Conservation (phyloP, 1,140 invertebrate species). For the Meloidogyne exigua region DNA sequence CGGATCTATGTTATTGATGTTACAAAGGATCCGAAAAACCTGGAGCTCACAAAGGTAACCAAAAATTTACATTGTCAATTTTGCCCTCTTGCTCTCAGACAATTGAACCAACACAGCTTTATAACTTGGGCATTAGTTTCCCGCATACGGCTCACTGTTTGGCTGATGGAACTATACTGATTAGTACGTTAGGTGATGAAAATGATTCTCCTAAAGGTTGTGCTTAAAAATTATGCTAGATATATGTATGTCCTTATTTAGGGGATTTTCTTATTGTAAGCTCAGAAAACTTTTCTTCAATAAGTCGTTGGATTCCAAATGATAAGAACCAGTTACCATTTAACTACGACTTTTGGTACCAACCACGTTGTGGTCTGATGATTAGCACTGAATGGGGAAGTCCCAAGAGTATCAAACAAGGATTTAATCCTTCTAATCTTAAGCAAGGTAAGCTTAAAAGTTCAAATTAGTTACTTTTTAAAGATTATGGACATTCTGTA, state of each 20-base stretch:
- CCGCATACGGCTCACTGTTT: constrained; percentile 92
- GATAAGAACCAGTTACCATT: constrained; percentile 58
- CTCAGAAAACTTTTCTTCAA: constrained; percentile 75
- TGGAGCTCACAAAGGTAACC: constrained; percentile 56
- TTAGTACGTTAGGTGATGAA: constrained; percentile 84
- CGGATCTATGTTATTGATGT: constrained; percentile 42
- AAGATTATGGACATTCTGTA: constrained; percentile 78
- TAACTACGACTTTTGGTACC: constrained; percentile 79
- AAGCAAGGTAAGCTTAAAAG: constrained; percentile 62
- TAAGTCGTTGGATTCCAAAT: constrained; percentile 67
- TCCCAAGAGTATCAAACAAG: constrained; percentile 78
- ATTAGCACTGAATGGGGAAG: constrained; percentile 86
- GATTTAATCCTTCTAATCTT: constrained; percentile 73
- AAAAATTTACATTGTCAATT: background rate
- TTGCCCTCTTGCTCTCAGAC: too few species aligned
- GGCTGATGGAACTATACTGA: constrained; percentile 85
- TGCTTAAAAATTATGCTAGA: constrained; percentile 4
- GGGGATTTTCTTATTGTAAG: constrained; percentile 89
- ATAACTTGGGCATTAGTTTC: constrained; percentile 73
- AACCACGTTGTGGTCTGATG: constrained; percentile 86
- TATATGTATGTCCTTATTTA: constrained; percentile 36
- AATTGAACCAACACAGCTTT: constrained; percentile 72
- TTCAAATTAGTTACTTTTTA: constrained; percentile 24
- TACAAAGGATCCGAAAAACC: constrained; percentile 25
- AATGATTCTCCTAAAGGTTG: constrained; percentile 66